These are phyloP conservation scores for Leptura quadrifasciata DNA, from an alignment of 2,888 invertebrate species.

Conservation along the genomic window DNA sequence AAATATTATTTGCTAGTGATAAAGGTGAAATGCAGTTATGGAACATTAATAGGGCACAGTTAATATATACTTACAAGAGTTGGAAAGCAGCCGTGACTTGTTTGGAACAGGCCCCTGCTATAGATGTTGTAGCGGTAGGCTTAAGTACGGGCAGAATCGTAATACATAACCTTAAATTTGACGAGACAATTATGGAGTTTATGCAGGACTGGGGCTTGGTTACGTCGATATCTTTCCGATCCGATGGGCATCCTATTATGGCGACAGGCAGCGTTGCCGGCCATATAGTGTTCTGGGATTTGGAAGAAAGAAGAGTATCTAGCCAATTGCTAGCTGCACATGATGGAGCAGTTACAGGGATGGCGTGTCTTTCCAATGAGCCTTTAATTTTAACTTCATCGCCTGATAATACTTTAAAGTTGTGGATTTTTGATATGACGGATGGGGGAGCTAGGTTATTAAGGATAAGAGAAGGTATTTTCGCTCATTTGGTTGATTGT, in stretches of 20 bases:
- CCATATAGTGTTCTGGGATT: constrained; percentile 94
- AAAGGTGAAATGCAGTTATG: constrained; percentile 92
- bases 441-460: constrained; percentile 92
- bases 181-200: constrained; percentile 89
- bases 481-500: constrained; percentile 7
- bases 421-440: constrained; percentile 94
- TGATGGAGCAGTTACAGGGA: constrained; percentile 83
- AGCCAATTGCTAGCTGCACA: constrained; percentile 91
- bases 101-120: constrained; percentile 91
- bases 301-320: constrained; percentile 86
- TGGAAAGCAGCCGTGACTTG: constrained; percentile 85
- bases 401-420: constrained; percentile 93
- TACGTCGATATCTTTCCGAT: constrained; percentile 88
- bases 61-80: constrained; percentile 88
- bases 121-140: constrained; percentile 94
- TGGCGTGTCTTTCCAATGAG: constrained; percentile 90
- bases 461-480: constrained; percentile 78
- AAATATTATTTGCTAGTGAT: constrained; percentile 90
- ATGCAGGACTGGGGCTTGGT: constrained; percentile 95
- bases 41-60: constrained; percentile 88
- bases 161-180: constrained; percentile 90
- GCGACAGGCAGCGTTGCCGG: constrained; percentile 84
- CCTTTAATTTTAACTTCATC: constrained; percentile 94
- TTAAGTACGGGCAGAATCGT: constrained; percentile 88
- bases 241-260: constrained; percentile 91